phyloP scores from a whole-genome alignment of 2,888 invertebrate species.

The Serrognathus titanus region DNA sequence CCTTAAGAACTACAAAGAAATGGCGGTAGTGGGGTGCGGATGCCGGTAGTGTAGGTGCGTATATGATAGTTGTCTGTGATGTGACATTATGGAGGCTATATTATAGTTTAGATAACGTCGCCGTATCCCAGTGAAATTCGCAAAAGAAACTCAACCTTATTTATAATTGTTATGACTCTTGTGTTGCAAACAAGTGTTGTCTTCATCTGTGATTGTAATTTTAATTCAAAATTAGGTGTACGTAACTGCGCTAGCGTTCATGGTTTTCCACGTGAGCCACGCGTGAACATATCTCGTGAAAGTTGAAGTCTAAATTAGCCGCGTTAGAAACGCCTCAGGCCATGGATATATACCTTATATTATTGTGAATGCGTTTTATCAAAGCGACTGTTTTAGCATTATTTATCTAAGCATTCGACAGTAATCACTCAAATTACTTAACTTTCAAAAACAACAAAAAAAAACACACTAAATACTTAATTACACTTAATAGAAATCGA shows the following conservation, averaged over 20 bases:
- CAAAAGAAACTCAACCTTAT: neutral
- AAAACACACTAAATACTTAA: neutral
- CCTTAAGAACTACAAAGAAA: conserved; percentile 97
- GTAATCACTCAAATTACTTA: neutral
- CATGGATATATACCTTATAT: conserved; percentile 12
- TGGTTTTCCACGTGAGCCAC: conserved; percentile 12
- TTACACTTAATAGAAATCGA: neutral
- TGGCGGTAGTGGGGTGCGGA: conserved; percentile 97
- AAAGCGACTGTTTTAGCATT: no score
- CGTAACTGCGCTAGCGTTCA: conserved; percentile 1
- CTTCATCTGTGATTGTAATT: conserved; percentile 29
- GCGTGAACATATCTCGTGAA: conserved; percentile 16
- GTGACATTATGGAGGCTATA: conserved; percentile 24
- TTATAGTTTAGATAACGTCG: neutral
- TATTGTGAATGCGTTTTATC: neutral
- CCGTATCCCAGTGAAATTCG: neutral
- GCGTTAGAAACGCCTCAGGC: conserved; percentile 13
- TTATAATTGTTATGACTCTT: neutral
- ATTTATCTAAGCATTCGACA: no score
- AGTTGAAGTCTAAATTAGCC: conserved; percentile 13
- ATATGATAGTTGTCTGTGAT: conserved; percentile 20
- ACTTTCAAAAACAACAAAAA: neutral
- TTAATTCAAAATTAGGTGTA: conserved; percentile 28
- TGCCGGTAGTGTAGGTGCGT: conserved; percentile 68
- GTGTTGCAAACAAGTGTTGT: neutral